Base-by-base conservation (phyloP, 2,797 vertebrate species). In the Coranthus polyacanthus region DNA sequence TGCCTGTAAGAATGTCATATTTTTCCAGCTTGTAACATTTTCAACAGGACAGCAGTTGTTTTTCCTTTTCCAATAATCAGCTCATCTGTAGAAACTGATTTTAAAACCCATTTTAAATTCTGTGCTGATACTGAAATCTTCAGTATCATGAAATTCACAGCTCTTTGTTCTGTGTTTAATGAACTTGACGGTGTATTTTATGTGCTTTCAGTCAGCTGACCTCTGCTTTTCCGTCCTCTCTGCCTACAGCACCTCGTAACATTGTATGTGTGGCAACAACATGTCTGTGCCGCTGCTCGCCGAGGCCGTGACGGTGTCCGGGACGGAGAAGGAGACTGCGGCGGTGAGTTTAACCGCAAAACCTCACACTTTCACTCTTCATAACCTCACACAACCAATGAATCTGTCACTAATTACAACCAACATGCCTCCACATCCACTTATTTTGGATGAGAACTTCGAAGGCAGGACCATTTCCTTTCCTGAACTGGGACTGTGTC, bases 221-320 rank as follows among this genome's bases (percentile, higher is more conserved):
- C 13, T 29, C 15, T 52, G 13, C 2, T 32, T 68, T 1, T 24
- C 2, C 63, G 11, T 74, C 24, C n/a, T 57, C 12, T 17, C 34
- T 58, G 29, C 67, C 69, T 86, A 44, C 88, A 91, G 94, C 86
- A 94, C 85, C 92, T 93, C 86, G 92, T 92, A 88, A 43, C 94
- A 86, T 96, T 99, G 97, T 97, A 99, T 99, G 98, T 99, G 98
- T 94, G 98, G 97, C 94, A 99, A 99, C 95, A 98, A 96, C 95
- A 99, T 99, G 98, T 99, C 98, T 96, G 94, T 97, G 92, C 98
- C 97, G 94, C 95, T 98, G 95, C 97, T 99, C 82, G 92, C 95
- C 36, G 96, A 99, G 73, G 97, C 98, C 67, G 96, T 96, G 93
- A 98, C 96, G 15, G 92, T 99, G 91, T 96, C 96, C 53, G 97